Base-by-base conservation (phyloP, 2,888 invertebrate genomes). In the Hirudinaria manillensis region DNA sequence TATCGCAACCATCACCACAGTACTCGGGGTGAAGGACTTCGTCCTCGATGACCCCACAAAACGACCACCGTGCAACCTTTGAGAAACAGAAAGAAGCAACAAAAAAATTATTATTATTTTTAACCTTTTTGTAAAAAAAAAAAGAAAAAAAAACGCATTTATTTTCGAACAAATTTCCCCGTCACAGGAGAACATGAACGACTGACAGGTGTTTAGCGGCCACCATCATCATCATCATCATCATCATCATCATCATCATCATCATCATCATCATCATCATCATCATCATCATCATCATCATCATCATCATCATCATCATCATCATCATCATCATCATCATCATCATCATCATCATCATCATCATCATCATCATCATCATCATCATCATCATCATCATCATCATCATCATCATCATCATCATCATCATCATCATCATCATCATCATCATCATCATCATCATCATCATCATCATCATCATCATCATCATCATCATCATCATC, bases 271-370 rank as follows among this genome's bases (percentile, higher is more conserved):
- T 72, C 72, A 34, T 36, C 72, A 21, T 61, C 72, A 56, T 72
- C 65, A 16, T 36, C 34, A n/a, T 29, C 65, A 19, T 72, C 72
- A 29, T 72, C 72, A 36, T 29, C 38, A 27, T 72, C 65, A 72
- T 72, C 72, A 32, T 19, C 72, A 27, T 61, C 72, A 27, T 61
- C 53, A 61, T 7, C 72, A 32, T 29, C 66, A 32, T n/a, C 45
- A 51, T 36, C 55, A 67, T 24, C 45, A 74, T 38, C 51, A 61
- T 34, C 68, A 66, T 74, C 66, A 66, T 66, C 74, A 32, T 34
- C 73, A 34, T 65, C 73, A 73, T 73, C 74, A 74, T 34, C 74
- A 74, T 66, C 74, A 74, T 74, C 74, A 74, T 65, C 74, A 74
- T 66, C 74, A 74, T 66, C 74, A 74, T 34, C 74, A 74, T 74